Percentiles rank a stretch among this genome's conserved stretches.
phyloP scores from a whole-genome alignment of 2,888 invertebrate genomes.

The Coremacera marginata region DNA sequence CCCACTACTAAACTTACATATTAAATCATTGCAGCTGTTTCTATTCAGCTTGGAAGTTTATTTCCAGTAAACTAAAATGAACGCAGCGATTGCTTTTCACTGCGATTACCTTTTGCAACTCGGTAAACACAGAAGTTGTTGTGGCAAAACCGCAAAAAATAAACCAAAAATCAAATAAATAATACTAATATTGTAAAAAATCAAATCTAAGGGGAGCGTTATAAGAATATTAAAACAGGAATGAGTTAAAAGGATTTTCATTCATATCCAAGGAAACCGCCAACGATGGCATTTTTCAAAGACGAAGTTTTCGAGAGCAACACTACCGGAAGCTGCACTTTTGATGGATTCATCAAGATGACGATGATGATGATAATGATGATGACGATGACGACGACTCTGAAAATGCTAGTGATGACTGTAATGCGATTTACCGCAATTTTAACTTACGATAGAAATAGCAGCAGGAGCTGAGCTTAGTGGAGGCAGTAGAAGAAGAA shows the following conservation, averaged over 20 bases:
- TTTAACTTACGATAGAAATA: constrained; percentile 39
- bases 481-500: neutral
- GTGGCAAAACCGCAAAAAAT: constrained; percentile 19
- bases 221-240: constrained; percentile 1
- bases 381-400: neutral
- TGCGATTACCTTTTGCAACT: constrained; percentile 31
- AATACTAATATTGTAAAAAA: constrained; percentile 21
- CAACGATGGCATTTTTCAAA: neutral
- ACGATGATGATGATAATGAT: constrained; percentile 3
- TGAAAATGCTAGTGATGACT: neutral
- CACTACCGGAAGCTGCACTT: constrained; percentile 3
- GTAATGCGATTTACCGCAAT: constrained; percentile 34
- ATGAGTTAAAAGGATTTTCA: constrained; percentile 35
- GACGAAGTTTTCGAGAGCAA: constrained; percentile 1
- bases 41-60: constrained; percentile 16
- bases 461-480: neutral
- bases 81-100: constrained; percentile 10
- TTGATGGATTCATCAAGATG: constrained; percentile 23
- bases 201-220: neutral
- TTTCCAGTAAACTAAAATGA: constrained; percentile 22
- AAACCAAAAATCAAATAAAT: constrained; percentile 6
- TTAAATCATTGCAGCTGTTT: neutral
- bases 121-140: constrained; percentile 21
- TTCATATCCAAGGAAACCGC: constrained; percentile 35
- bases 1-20: no score